A percentile compares a stretch with the other conserved stretches of the same genome.
Evolutionary conservation across 2,888 invertebrate genomes (phyloP).

Genomic region (Drosophila robusta): DNA sequence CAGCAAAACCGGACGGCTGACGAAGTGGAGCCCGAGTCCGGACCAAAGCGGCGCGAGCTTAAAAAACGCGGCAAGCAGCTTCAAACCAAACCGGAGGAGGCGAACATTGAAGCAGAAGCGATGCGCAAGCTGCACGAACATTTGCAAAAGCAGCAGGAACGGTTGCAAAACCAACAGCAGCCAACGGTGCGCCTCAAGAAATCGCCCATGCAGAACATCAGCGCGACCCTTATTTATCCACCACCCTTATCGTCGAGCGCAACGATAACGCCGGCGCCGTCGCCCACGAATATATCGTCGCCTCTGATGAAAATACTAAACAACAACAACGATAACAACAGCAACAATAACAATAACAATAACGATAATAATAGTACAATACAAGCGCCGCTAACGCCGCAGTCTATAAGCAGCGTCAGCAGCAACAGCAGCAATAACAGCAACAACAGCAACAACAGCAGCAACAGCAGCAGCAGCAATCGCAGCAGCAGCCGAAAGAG

Average conservation of each 20-base stretch:
- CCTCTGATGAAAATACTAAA: slow-evolving; percentile 19
- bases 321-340: slow-evolving; percentile 23
- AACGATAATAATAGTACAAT: slow-evolving; percentile 7
- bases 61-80: neutral
- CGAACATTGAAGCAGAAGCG: slow-evolving; percentile 39
- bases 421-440: slow-evolving; percentile 47
- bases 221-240: slow-evolving; percentile 53
- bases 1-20: neutral
- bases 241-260: slow-evolving; percentile 49
- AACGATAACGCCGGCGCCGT: slow-evolving; percentile 50
- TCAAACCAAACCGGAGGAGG: slow-evolving; percentile 13
- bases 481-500: neutral
- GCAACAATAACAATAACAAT: slow-evolving; percentile 25
- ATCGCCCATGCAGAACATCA: slow-evolving; percentile 23
- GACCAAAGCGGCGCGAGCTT: neutral
- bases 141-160: slow-evolving; percentile 41
- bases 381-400: slow-evolving; percentile 59
- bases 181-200: slow-evolving; percentile 44
- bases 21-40: neutral
- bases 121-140: slow-evolving; percentile 49
- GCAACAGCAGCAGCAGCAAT: slow-evolving; percentile 11
- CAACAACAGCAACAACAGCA: slow-evolving; percentile 22
- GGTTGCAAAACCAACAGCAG: slow-evolving; percentile 27
- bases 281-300: slow-evolving; percentile 46
- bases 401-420: slow-evolving; percentile 55